Evolutionary conservation across 2,113 vertebrate genomes (phyloP).

Genomic region (Meriones unguiculatus): DNA sequence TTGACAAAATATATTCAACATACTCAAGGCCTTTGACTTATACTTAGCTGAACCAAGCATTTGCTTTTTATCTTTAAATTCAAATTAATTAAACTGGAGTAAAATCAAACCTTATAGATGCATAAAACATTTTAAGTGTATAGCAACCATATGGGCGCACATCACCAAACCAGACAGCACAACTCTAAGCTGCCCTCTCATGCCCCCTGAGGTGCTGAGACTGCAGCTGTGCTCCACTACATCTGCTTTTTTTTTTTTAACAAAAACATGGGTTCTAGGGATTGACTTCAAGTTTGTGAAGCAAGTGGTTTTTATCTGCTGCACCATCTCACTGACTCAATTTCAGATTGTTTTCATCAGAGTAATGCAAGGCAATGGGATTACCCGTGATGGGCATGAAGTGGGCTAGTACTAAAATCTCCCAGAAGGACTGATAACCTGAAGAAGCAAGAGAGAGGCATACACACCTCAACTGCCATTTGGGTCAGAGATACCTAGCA

Average conservation of each 20-base stretch:
- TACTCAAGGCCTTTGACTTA: conserved; percentile 34
- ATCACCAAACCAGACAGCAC: not conserved
- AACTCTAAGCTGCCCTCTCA: not conserved
- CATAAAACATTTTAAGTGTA: not conserved
- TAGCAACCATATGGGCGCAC: not conserved
- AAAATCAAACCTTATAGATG: not conserved
- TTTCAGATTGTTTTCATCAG: not conserved
- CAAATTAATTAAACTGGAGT: not conserved
- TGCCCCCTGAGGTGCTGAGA: not conserved
- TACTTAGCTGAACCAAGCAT: not conserved
- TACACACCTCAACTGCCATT: no score
- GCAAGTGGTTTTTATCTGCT: not conserved
- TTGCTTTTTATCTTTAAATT: conserved; percentile 58
- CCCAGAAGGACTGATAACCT: not conserved
- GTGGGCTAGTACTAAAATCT: not conserved
- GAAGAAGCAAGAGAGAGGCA: not conserved
- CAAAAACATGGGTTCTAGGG: not conserved
- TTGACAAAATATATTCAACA: conserved; percentile 7
- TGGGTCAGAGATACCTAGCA: not conserved
- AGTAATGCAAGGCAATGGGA: not conserved
- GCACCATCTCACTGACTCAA: not conserved
- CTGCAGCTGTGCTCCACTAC: not conserved
- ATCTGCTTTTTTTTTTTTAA: not conserved
- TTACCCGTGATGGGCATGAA: not conserved
- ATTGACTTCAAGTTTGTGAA: not conserved